Conservation (phyloP, 2,797 vertebrate genomes). For the Pogonophryne albipinna region DNA sequence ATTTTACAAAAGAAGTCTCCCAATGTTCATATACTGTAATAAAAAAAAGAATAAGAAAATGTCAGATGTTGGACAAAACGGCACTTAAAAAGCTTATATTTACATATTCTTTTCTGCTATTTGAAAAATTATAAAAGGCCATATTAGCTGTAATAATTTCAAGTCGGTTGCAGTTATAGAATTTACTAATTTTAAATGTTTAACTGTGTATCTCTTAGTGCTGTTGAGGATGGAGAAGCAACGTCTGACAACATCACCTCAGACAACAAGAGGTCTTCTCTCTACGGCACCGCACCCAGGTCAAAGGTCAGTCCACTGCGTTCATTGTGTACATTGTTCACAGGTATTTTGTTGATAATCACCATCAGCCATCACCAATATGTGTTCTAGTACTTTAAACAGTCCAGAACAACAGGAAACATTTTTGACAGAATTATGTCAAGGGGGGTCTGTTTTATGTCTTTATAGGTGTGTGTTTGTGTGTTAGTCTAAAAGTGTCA, state of each 20-base stretch:
- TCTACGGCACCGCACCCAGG: constrained; percentile 60
- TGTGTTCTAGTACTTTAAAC: not conserved
- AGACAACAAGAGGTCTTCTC: constrained; percentile 18
- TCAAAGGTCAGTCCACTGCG: constrained; percentile 72
- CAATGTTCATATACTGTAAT: not conserved
- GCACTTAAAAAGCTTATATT: not conserved
- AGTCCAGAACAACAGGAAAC: not conserved
- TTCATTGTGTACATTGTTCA: not conserved
- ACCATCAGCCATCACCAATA: not conserved
- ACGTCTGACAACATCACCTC: not conserved
- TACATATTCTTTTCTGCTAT: not conserved
- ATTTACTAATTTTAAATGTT: not conserved
- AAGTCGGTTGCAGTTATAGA: not conserved
- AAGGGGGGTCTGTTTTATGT: not conserved
- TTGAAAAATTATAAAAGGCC: not conserved
- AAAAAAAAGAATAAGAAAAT: not conserved
- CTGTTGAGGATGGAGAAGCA: constrained; percentile 13
- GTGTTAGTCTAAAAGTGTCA: too few relatives aligned
- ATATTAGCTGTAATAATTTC: not conserved
- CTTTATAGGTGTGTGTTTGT: too few relatives aligned
- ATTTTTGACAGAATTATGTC: not conserved
- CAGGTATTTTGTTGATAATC: not conserved
- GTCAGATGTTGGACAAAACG: not conserved
- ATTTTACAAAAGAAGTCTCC: not conserved
- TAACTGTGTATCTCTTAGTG: constrained; percentile 44